Base-by-base conservation (phyloP, 2,797 vertebrate genomes). In the Hippopotamyrus pictus region DNA sequence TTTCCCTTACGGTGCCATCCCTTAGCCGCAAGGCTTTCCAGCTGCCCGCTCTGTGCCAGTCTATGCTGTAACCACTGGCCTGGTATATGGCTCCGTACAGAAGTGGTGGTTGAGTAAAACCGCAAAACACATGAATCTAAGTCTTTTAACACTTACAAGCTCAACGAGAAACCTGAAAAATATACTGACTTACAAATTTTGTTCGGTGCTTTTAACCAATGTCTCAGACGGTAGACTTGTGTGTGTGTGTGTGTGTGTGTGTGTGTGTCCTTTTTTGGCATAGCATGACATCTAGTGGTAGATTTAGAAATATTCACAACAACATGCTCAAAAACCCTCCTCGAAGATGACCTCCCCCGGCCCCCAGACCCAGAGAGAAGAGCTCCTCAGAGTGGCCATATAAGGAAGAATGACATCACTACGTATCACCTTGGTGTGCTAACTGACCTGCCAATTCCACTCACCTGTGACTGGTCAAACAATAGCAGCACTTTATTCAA, bases 241-340 rank as follows among this genome's bases (percentile, higher is more conserved):
- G 14, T 5, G 51, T 17, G 14, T n/a, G 4, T 54, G 53, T 53
- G 51, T 54, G 14, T 53, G 14, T 19, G 22, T 84, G n/a, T 12
- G n/a, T 9, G 1, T 59, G 33, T 37, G 11, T 19, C 11, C 53
- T n/a, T 44, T 62, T 65, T 44, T 22, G 11, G 53, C 33, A 29
- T 65, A 65, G 33, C 6, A 6, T 87, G 86, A 87, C 86, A 87
- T 87, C 86, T 87, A 54, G 54, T 87, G 86, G 54, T 87, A 41
- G 54, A 22, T 46, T 62, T 17, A 46, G 11, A 57, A 62, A 65
- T 62, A 37, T 22, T 33, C 41, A 41, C 53, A 59, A 41, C 17
- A 6, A 87, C 25, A 33, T 8, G 1, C 86, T 44, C 14, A 33
- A 41, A 76, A 50, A 46, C 48, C 8, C 19, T 51, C 82, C 44